These are phyloP conservation scores for Trichopoda pennipes DNA, from an alignment of 2,888 invertebrate genomes.

Conservation along the genomic window DNA sequence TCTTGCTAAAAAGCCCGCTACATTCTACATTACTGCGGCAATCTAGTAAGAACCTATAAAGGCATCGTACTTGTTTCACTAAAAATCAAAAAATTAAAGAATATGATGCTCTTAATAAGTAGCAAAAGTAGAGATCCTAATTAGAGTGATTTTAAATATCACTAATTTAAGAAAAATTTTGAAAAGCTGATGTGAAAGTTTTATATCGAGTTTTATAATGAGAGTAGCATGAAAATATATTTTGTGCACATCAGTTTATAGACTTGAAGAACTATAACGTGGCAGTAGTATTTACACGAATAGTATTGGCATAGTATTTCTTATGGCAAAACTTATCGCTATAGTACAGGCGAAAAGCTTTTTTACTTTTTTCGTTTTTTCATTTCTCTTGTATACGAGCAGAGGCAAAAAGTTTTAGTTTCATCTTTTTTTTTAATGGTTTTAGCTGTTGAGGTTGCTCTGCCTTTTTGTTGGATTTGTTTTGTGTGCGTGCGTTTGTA, in stretches of 20 bases:
- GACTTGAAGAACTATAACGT: background rate
- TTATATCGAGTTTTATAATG: too few species aligned
- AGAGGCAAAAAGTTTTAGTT: slow-evolving; percentile 46
- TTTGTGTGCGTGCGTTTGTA: slow-evolving; percentile 43
- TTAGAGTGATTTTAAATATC: too few species aligned
- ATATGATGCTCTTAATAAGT: too few species aligned
- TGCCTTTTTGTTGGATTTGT: slow-evolving; percentile 10
- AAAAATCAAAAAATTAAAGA: too few species aligned
- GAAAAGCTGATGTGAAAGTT: background rate
- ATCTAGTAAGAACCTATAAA: too few species aligned
- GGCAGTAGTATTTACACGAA: background rate
- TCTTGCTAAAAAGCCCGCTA: too few species aligned
- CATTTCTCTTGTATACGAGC: slow-evolving; percentile 30
- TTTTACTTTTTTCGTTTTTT: slow-evolving; percentile 45
- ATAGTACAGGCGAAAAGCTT: slow-evolving; percentile 39
- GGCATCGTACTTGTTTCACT: too few species aligned
- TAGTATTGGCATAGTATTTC: slow-evolving; percentile 21
- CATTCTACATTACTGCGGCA: too few species aligned
- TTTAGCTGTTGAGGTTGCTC: slow-evolving; percentile 43
- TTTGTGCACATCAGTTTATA: background rate
- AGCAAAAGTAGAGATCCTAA: too few species aligned
- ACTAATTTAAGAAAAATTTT: background rate
- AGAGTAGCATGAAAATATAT: background rate
- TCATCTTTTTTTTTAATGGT: slow-evolving; percentile 48
- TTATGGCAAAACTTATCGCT: slow-evolving; percentile 52